These are phyloP conservation scores for Holothuria scabra DNA, from an alignment of 53 echinoderm and acorn worm genomes.

Conservation along the genomic window DNA sequence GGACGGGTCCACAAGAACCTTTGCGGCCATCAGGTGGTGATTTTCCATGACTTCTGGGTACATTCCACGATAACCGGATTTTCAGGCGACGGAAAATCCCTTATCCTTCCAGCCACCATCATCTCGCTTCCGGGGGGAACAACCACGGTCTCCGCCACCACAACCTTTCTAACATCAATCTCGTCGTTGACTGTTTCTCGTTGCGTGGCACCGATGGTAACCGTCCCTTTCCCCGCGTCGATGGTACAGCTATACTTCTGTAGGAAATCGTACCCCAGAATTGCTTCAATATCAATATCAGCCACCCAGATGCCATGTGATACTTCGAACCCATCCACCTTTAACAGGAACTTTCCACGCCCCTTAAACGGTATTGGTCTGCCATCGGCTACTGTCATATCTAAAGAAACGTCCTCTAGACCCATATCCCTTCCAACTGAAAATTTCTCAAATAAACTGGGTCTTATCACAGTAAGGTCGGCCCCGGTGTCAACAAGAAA, in stretches of 20 bases:
- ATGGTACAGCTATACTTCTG: neutral
- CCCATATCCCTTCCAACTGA: neutral
- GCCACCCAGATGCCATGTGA: conserved; percentile 7
- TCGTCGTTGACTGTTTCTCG: neutral
- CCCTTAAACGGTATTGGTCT: conserved; percentile 14
- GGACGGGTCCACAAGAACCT: neutral
- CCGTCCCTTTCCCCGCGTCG: conserved; percentile 4
- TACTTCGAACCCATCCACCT: conserved; percentile 2
- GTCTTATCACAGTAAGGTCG: neutral
- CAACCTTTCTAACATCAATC: conserved; percentile 3
- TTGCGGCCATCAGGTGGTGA: conserved; percentile 19
- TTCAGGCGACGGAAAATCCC: neutral
- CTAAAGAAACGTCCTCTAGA: neutral
- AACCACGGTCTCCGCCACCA: conserved; percentile 21
- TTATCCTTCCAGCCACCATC: conserved; percentile 9
- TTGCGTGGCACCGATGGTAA: neutral
- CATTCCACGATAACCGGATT: neutral
- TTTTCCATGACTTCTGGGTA: conserved; percentile 15
- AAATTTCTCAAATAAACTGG: neutral
- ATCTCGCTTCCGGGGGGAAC: conserved; percentile 44
- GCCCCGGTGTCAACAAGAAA: conserved; percentile 23
- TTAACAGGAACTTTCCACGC: conserved; percentile 12
- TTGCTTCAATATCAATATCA: neutral
- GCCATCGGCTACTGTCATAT: neutral
- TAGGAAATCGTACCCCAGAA: conserved; percentile 13